These are phyloP conservation scores for Silurus glanis DNA, from an alignment of 2,113 vertebrate species.

Conservation along the genomic window DNA sequence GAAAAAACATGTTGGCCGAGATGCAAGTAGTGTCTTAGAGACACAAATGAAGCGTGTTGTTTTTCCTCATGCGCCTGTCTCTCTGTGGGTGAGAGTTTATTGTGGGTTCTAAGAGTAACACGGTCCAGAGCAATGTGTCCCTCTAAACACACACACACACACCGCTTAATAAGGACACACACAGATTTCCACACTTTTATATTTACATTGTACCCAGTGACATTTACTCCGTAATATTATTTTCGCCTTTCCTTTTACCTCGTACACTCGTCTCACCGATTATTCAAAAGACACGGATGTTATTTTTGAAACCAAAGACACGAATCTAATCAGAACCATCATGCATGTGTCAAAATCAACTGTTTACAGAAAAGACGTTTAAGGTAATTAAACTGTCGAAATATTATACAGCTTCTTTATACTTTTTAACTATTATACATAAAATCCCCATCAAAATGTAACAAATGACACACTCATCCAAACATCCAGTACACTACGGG, in stretches of 20 bases:
- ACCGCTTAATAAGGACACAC: neutral
- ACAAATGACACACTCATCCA: neutral
- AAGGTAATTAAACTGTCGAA: neutral
- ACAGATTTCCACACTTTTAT: neutral
- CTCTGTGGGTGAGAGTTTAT: conserved; percentile 21
- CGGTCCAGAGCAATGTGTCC: neutral
- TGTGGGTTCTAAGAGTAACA: conserved; percentile 24
- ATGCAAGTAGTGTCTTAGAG: conserved; percentile 46
- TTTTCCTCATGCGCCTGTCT: conserved; percentile 33
- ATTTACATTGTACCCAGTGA: neutral
- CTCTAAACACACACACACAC: neutral
- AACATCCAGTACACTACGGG: neutral
- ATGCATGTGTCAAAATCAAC: neutral
- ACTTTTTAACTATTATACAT: neutral
- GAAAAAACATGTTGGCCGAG: conserved; percentile 7
- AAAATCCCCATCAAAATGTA: neutral
- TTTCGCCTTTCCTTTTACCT: neutral
- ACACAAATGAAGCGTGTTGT: conserved; percentile 35
- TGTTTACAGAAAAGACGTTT: neutral
- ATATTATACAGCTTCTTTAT: no score
- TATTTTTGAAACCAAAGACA: neutral
- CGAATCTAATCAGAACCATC: neutral
- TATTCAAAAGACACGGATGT: neutral
- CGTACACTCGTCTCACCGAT: neutral
- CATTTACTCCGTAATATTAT: neutral